These are phyloP conservation scores for Phragmatobia fuliginosa DNA, from an alignment of 2,888 invertebrate species.

Conservation along the genomic window DNA sequence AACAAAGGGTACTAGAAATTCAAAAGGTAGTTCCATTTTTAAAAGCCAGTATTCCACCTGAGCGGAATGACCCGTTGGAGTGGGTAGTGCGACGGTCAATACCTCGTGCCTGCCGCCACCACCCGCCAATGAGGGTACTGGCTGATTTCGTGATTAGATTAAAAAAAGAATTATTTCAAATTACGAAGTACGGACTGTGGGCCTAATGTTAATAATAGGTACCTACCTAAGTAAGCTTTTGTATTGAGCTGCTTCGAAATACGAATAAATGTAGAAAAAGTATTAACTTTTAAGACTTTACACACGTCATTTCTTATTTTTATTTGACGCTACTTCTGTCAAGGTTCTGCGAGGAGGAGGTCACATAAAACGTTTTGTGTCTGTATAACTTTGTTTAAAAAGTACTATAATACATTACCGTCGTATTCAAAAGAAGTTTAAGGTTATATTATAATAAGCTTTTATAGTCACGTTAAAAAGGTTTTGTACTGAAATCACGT, in stretches of 20 bases:
- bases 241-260: background rate
- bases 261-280: background rate
- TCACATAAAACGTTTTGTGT: background rate
- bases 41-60: conserved; percentile 49
- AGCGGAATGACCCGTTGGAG: conserved; percentile 60
- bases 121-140: conserved; percentile 65
- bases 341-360: background rate
- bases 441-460: background rate
- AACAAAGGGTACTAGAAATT: conserved; percentile 56
- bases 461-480: background rate
- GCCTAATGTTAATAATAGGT: conserved; percentile 25
- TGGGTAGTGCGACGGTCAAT: conserved; percentile 72
- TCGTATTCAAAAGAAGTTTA: background rate
- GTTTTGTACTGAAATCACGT: background rate
- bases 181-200: conserved; percentile 56
- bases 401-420: background rate
- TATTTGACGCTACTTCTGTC: background rate
- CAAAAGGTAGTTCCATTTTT: conserved; percentile 43
- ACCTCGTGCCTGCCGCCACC: conserved; percentile 75
- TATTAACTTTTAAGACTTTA: background rate
- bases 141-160: conserved; percentile 74
- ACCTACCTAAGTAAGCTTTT: conserved; percentile 6
- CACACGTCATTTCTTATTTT: background rate
- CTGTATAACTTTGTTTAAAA: background rate
- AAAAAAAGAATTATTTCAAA: conserved; percentile 63